Evolutionary conservation across 2,113 vertebrate species (phyloP).

Genomic region (Manacus vitellinus): DNA sequence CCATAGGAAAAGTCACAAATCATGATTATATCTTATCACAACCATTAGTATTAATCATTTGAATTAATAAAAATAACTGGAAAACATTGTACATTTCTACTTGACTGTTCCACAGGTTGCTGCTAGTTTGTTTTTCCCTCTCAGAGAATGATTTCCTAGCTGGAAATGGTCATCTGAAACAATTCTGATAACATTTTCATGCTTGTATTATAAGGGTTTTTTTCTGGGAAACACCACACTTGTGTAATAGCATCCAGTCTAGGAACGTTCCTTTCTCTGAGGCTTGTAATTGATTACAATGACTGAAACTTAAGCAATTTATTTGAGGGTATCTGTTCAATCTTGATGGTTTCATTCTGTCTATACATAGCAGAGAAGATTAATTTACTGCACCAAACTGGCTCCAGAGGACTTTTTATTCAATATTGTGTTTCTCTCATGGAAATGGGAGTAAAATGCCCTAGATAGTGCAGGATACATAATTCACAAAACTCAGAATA

Average conservation of each 20-base stretch:
- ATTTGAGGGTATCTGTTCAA: background rate
- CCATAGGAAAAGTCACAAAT: background rate
- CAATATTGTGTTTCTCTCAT: background rate
- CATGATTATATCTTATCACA: background rate
- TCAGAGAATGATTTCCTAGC: background rate
- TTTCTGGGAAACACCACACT: background rate
- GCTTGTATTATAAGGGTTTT: background rate
- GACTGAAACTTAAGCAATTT: background rate
- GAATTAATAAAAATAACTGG: background rate
- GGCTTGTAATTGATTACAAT: background rate
- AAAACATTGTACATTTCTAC: background rate
- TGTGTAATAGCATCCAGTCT: background rate
- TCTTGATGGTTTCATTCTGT: background rate
- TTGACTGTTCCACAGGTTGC: rapidly evolving
- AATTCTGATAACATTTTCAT: background rate
- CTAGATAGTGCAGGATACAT: background rate
- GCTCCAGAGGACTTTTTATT: background rate
- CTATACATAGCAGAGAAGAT: background rate
- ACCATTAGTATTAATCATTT: background rate
- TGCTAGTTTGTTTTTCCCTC: background rate
- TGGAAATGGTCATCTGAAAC: background rate
- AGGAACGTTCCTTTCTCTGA: background rate
- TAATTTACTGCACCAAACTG: background rate
- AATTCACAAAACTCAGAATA: background rate
- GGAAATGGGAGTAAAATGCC: background rate